These are phyloP conservation scores for Balearica regulorum DNA, from an alignment of 2,797 vertebrate species.

Conservation along the genomic window DNA sequence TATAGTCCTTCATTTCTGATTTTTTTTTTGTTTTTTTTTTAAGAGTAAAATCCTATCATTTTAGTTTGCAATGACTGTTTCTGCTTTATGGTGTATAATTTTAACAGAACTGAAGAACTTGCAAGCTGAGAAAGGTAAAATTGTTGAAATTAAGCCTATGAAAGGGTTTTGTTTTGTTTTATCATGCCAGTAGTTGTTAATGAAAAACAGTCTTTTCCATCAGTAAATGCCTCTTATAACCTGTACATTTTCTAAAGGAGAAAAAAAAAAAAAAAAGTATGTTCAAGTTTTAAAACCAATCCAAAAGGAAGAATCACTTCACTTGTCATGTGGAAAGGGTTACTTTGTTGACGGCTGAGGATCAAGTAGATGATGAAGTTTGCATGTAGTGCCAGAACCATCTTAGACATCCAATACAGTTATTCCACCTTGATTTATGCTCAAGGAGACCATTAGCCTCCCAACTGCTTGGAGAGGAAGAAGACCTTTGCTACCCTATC, in stretches of 20 bases:
- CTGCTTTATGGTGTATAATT: background rate
- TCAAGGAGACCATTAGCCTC: background rate
- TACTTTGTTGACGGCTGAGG: background rate
- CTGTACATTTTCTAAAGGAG: background rate
- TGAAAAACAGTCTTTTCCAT: background rate
- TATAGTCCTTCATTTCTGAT: background rate
- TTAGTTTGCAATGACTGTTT: background rate
- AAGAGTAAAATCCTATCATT: background rate
- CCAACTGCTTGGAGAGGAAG: background rate
- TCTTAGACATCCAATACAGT: background rate
- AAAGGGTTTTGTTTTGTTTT: background rate
- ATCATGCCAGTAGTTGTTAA: background rate
- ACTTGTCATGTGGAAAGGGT: background rate
- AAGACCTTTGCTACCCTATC: background rate
- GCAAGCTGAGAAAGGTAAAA: background rate
- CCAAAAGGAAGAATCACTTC: background rate
- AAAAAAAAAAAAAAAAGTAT: background rate
- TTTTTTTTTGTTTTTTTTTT: background rate
- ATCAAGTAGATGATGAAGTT: background rate
- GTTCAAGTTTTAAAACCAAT: background rate
- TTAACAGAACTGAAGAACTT: background rate
- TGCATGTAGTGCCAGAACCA: background rate
- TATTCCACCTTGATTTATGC: background rate
- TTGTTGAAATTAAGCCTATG: background rate
- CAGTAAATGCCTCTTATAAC: background rate